Evolutionary conservation across 1,140 invertebrate genomes (phyloP).

Genomic region (Chlorops oryzae): DNA sequence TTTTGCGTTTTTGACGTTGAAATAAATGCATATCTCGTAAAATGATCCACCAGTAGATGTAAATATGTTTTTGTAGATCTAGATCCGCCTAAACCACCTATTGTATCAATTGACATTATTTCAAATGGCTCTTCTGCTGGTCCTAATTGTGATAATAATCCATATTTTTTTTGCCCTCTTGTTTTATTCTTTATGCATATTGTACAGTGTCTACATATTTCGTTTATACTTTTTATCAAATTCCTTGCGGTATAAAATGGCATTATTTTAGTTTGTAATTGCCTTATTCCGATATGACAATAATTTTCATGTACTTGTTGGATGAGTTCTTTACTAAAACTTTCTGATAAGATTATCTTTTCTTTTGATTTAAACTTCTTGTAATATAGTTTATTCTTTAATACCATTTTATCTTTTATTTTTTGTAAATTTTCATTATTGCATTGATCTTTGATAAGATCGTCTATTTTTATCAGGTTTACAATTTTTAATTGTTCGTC

Average conservation of each 20-base stretch:
- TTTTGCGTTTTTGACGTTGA: slow-evolving; percentile 36
- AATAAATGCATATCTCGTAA: slow-evolving; percentile 33
- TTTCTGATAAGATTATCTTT: slow-evolving; percentile 25
- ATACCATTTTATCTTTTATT: too few relatives aligned
- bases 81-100: slow-evolving; percentile 33
- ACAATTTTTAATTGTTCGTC: too few relatives aligned
- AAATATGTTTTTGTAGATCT: slow-evolving; percentile 38
- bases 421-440: too few relatives aligned
- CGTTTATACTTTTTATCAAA: slow-evolving; percentile 12
- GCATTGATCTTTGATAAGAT: too few relatives aligned
- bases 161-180: slow-evolving; percentile 32
- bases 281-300: slow-evolving; percentile 24
- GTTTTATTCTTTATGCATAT: slow-evolving; percentile 46
- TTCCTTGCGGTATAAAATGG: slow-evolving; percentile 25
- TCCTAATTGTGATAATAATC: slow-evolving; percentile 38
- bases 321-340: slow-evolving; percentile 11
- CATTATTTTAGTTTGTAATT: slow-evolving; percentile 25
- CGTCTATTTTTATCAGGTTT: too few relatives aligned
- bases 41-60: slow-evolving; percentile 22
- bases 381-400: slow-evolving; percentile 10
- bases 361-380: slow-evolving; percentile 24
- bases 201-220: slow-evolving; percentile 30
- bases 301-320: slow-evolving; percentile 24
- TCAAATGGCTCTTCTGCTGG: slow-evolving; percentile 32
- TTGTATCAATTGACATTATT: slow-evolving; percentile 37